A percentile compares a stretch with the other conserved stretches of the same genome.
These are phyloP conservation scores for Drosophila limbata DNA, from an alignment of 2,888 invertebrate species.

Conservation along the genomic window DNA sequence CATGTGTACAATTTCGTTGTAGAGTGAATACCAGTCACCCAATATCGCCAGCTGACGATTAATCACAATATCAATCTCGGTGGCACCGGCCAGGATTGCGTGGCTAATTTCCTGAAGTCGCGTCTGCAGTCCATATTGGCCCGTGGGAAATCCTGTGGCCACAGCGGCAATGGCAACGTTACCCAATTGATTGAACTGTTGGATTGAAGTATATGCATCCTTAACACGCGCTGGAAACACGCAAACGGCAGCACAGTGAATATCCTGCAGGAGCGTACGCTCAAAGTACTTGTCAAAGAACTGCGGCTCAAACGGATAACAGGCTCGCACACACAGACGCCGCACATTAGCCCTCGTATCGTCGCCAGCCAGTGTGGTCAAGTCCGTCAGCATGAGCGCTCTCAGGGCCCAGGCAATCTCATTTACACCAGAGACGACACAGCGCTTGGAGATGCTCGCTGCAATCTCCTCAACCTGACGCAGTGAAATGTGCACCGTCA, in stretches of 20 bases:
- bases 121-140: slow-evolving; percentile 92
- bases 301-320: slow-evolving; percentile 85
- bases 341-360: slow-evolving; percentile 92
- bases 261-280: slow-evolving; percentile 65
- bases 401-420: slow-evolving; percentile 92
- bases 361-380: slow-evolving; percentile 95
- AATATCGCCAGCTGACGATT: slow-evolving; percentile 94
- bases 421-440: slow-evolving; percentile 84
- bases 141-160: slow-evolving; percentile 98
- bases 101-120: slow-evolving; percentile 93
- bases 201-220: slow-evolving; percentile 89
- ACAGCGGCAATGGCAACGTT: slow-evolving; percentile 93
- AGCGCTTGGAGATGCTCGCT: slow-evolving; percentile 84
- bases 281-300: slow-evolving; percentile 75
- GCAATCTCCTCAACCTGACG: slow-evolving; percentile 87
- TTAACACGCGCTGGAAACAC: slow-evolving; percentile 95
- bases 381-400: slow-evolving; percentile 94
- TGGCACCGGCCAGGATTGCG: slow-evolving; percentile 93
- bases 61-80: slow-evolving; percentile 98
- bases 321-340: slow-evolving; percentile 90
- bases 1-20: slow-evolving; percentile 93
- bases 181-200: slow-evolving; percentile 86
- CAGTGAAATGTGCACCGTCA: slow-evolving; percentile 86
- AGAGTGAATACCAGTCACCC: slow-evolving; percentile 93
- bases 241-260: slow-evolving; percentile 96